Evolutionary conservation across 2,888 invertebrate genomes (phyloP), one percentile per base, ranked within the genome.

Genomic region (Drosophila pseudotalamancana): DNA sequence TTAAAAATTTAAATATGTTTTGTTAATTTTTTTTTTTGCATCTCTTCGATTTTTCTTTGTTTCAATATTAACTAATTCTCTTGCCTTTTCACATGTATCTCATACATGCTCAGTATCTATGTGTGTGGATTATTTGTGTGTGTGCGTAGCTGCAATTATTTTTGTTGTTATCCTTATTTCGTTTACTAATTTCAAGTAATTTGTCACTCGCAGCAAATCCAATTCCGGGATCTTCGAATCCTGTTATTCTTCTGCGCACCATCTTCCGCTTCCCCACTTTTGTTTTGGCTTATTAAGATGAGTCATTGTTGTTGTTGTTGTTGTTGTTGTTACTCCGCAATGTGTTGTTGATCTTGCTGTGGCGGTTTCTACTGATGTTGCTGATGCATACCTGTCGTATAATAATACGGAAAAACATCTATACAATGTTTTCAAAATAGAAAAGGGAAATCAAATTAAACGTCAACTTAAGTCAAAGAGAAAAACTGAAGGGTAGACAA

Each of bases 341-440:
- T 4, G n/a, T 71, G 77, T 31, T 43, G 57, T 39, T 23, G 81
- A 27, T 82, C 39, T 66, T 66, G 72, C 18, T 76, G 77, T 21
- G 72, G 72, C 19, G 68, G 80, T 18, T 53, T 50, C 19, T 6
- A 63, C 14, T 78, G 37, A 12, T 82, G 77, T 21, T 77, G 74
- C 18, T 79, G 83, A 6, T 77, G 75, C 45, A 60, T 63, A 64
- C 87, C 87, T 88, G 88, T 35, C 45, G 63, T 72, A 72, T 72
- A 88, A 61, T 74, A 77, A 77, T 75, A 86, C 68, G 77, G 72
- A 84, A 88, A 88, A 88, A 81, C 88, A 88, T 88, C 88, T 88
- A 19, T 57, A 67, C 66, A 88, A 81, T 87, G 86, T 83, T 87
- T 88, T 83, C 49, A 57, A 56, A 57, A 49, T 57, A 67, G 40